Conservation (phyloP, 2,113 vertebrate genomes). For the Oreochromis aureus region DNA sequence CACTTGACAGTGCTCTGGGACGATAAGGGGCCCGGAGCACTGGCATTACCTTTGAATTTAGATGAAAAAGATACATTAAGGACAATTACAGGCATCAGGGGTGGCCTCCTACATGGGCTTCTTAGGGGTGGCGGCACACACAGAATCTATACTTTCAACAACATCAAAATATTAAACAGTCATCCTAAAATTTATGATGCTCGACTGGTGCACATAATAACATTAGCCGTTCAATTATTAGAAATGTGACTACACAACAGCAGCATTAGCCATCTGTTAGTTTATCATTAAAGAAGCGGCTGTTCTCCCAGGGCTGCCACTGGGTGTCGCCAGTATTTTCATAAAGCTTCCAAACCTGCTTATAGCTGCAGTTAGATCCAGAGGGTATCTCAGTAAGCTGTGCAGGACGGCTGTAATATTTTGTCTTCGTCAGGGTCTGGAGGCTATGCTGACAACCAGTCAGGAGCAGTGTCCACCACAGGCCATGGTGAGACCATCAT, state of each 20-base stretch:
- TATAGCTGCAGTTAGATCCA: neutral
- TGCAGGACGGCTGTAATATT: neutral
- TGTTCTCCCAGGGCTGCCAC: neutral
- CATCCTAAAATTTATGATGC: neutral
- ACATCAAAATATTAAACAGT: neutral
- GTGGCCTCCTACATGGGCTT: no score
- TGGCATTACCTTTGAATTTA: no score
- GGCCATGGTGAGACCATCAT: conserved; percentile 94
- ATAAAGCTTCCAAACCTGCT: neutral
- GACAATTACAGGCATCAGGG: no score
- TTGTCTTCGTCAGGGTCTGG: conserved; percentile 77
- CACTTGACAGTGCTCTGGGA: no score
- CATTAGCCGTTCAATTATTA: neutral
- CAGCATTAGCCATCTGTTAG: neutral
- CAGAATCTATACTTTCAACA: neutral
- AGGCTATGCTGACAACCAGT: conserved; percentile 86
- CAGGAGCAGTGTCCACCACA: conserved; percentile 87
- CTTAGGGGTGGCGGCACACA: no score
- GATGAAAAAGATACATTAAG: no score
- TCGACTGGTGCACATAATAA: neutral
- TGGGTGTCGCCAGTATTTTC: neutral
- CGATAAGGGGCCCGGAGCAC: no score
- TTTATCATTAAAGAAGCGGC: neutral
- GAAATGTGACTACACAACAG: neutral
- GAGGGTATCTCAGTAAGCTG: neutral